A percentile compares a stretch with the other conserved stretches of the same genome.
These are phyloP conservation scores for Kryphioiulus occultus DNA, from an alignment of 2,888 invertebrate genomes.

Conservation along the genomic window DNA sequence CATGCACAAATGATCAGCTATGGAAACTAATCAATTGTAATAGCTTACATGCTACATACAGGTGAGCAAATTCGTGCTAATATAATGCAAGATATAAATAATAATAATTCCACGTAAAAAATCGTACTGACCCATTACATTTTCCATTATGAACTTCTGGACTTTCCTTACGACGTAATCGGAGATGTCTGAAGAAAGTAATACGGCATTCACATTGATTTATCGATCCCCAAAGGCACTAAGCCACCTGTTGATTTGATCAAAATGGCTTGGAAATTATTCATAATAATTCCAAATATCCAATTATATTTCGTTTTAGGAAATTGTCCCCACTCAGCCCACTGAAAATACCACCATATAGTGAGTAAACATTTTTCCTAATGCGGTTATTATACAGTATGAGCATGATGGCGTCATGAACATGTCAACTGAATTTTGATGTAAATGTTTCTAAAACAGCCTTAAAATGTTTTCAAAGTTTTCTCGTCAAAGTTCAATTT, in stretches of 20 bases:
- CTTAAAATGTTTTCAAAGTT: too few species aligned
- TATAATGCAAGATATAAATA: not conserved
- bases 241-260: not conserved
- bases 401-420: too few species aligned
- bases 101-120: not conserved
- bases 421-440: too few species aligned
- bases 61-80: not conserved
- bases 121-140: not conserved
- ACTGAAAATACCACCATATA: too few species aligned
- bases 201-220: not conserved
- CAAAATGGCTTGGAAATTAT: not conserved
- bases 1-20: not conserved
- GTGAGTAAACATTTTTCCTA: too few species aligned
- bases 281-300: not conserved
- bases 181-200: constrained; percentile 1
- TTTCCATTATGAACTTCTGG: not conserved
- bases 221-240: not conserved
- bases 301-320: too few species aligned
- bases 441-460: too few species aligned
- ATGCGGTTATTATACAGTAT: too few species aligned
- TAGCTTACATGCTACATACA: not conserved
- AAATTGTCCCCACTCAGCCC: too few species aligned
- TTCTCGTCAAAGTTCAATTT: too few species aligned
- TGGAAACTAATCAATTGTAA: not conserved
- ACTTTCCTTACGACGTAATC: not conserved